Base-by-base conservation (phyloP, 2,888 invertebrate genomes). In the Drosophila anomalipes region DNA sequence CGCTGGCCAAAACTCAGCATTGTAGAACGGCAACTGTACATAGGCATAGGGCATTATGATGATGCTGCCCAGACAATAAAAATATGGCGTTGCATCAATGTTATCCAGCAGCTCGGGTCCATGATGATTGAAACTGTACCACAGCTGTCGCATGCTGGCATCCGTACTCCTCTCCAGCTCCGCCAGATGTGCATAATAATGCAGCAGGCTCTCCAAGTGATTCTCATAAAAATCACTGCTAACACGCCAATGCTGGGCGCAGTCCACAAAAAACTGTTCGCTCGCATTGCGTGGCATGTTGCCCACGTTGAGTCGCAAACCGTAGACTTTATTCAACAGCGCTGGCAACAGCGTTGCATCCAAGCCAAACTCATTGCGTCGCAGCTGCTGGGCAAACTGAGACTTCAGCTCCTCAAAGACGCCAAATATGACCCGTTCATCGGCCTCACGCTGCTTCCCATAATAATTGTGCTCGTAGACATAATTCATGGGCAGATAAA, bases 31-130 rank as follows among this genome's bases (percentile, higher is more conserved):
- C 54, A 82, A 47, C 67, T 86, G 89, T 0, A 91, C 74, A 33
- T 92, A 92, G 26, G 90, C 89, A 64, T 81, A 90, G 0, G 92
- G 91, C 51, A 92, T 75, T 3, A 91, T 85, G 49, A 92, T 89
- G 35, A 86, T 85, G 67, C 87, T 91, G 49, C 83, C 82, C 16
- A 80, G 74, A 30, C 85, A 84, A 26, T 81, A 86, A 57, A 89
- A 92, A 70, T 91, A 90, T 2, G 91, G 91, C 5, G 92, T 92
- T 37, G 90, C 84, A 63, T 91, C 91, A 7, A 91, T 73, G 35
- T 83, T 88, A 39, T 92, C 92, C 7, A 69, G 53, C 41, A 91
- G 77, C n/a, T 81, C 79, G 1, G 91, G 91, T 22, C 69, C 78
- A 44, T 91, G 91, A 56, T 88, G 70, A 35, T 90, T 89, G 41